Conservation (phyloP, 1,140 invertebrate genomes). For the Armadillidium nasatum region DNA sequence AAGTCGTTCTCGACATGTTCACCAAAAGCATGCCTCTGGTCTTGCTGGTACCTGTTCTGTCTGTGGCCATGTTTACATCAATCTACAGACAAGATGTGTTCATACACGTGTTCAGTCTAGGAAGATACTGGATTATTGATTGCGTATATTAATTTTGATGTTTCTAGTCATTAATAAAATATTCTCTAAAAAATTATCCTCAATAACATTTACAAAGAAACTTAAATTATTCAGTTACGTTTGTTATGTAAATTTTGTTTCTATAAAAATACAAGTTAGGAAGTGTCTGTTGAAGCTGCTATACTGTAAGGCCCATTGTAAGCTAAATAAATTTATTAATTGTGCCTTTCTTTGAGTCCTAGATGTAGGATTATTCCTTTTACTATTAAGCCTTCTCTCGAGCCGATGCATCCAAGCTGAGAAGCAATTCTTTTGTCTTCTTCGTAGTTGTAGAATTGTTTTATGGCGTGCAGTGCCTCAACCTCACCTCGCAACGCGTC, state of each 20-base stretch:
- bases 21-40: slow-evolving; percentile 41
- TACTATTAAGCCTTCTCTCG: slow-evolving; percentile 7
- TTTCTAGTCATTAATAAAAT: not conserved
- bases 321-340: slow-evolving; percentile 3
- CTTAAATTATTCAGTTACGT: too few relatives aligned
- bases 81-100: slow-evolving; percentile 37
- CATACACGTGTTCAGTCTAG: slow-evolving; percentile 40
- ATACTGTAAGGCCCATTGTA: not conserved
- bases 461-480: not conserved
- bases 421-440: not conserved
- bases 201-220: too few relatives aligned
- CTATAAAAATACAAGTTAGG: too few relatives aligned
- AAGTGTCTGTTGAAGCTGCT: not conserved
- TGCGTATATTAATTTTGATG: not conserved
- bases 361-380: not conserved
- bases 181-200: too few relatives aligned
- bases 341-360: slow-evolving; percentile 6
- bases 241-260: too few relatives aligned
- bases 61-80: slow-evolving; percentile 40
- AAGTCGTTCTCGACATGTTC: slow-evolving; percentile 39
- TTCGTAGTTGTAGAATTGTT: not conserved
- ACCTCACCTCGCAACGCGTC: slow-evolving; percentile 39
- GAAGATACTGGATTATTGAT: slow-evolving; percentile 28
- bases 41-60: slow-evolving; percentile 37
- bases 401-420: slow-evolving; percentile 8